These are phyloP conservation scores for Bombylius major DNA, from an alignment of 2,888 invertebrate genomes.

Conservation along the genomic window DNA sequence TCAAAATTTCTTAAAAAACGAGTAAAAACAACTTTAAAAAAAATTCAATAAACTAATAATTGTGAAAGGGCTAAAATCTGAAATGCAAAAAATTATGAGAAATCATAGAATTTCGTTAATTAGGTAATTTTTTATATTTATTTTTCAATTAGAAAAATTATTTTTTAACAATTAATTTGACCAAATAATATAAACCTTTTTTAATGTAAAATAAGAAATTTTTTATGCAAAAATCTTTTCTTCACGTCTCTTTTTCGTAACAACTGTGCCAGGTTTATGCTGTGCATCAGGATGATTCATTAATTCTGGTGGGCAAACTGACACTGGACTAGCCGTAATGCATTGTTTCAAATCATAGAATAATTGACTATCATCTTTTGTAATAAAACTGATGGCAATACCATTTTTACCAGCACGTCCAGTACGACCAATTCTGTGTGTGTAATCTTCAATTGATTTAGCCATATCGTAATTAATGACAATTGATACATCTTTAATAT, in stretches of 20 bases:
- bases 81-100: no score
- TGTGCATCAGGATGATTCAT: constrained; percentile 98
- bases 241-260: constrained; percentile 84
- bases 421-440: constrained; percentile 96
- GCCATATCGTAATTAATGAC: constrained; percentile 99
- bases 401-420: constrained; percentile 98
- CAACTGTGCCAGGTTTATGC: constrained; percentile 89
- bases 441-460: constrained; percentile 94
- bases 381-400: constrained; percentile 90
- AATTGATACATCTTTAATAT: constrained; percentile 97
- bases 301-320: constrained; percentile 89
- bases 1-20: no score
- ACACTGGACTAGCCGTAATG: constrained; percentile 76
- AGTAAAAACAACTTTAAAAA: no score
- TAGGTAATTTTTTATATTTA: no score
- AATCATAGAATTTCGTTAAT: no score
- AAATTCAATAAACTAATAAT: no score
- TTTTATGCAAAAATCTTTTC: constrained; percentile 89
- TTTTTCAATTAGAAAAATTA: no score
- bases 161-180: no score
- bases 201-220: no score
- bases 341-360: constrained; percentile 97
- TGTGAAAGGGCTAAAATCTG: no score
- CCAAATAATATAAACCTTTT: no score
- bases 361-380: constrained; percentile 87